These are phyloP conservation scores for Serinus canaria DNA, from an alignment of 2,113 vertebrate genomes.

Conservation along the genomic window DNA sequence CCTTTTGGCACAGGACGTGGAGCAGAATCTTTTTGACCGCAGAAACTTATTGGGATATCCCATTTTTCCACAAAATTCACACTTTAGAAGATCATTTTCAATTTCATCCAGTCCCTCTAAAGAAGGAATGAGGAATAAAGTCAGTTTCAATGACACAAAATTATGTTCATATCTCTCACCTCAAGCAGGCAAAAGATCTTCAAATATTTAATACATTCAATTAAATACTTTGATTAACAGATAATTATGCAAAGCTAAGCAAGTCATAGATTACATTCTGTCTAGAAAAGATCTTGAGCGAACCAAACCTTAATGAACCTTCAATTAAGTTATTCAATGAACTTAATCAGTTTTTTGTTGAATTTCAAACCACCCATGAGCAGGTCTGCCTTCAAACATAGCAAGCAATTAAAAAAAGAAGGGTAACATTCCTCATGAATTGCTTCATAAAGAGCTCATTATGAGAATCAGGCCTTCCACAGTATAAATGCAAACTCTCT, in stretches of 20 bases:
- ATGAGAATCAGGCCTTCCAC: neutral
- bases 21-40: slow-evolving; percentile 95
- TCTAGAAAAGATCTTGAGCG: neutral
- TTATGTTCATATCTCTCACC: neutral
- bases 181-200: neutral
- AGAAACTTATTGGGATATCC: slow-evolving; percentile 91
- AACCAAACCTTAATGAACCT: neutral
- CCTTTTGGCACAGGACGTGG: slow-evolving; percentile 95
- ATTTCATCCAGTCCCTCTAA: slow-evolving; percentile 83
- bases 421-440: neutral
- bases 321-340: neutral
- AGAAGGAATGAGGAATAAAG: slow-evolving; percentile 19
- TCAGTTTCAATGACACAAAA: neutral
- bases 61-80: slow-evolving; percentile 95
- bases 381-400: neutral
- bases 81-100: slow-evolving; percentile 87
- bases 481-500: neutral
- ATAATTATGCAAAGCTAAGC: neutral
- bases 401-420: neutral
- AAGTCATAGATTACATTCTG: neutral
- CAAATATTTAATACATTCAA: neutral
- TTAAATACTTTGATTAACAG: neutral
- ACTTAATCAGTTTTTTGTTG: neutral
- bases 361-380: neutral
- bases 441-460: neutral